Evolutionary conservation across 2,113 vertebrate species (phyloP).

Genomic region (Phylloscopus trochilus): DNA sequence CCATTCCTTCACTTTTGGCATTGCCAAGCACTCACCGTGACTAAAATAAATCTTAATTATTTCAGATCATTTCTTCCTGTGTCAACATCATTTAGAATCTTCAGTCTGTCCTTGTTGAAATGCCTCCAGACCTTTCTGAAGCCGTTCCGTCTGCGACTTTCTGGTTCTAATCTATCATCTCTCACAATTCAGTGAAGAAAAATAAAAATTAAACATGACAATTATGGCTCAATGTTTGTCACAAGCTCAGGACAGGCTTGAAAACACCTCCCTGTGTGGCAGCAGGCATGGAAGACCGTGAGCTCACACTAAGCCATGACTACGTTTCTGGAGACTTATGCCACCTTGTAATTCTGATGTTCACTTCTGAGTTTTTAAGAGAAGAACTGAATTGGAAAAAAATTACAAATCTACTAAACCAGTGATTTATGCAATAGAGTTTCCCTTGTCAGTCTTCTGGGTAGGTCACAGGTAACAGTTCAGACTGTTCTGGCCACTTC

Average conservation of each 20-base stretch:
- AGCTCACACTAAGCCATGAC: too few relatives aligned
- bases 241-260: not conserved
- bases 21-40: not conserved
- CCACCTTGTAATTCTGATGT: not conserved
- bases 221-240: not conserved
- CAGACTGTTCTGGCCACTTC: not conserved
- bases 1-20: not conserved
- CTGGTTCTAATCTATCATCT: too few relatives aligned
- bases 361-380: not conserved
- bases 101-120: not conserved
- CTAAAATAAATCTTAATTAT: not conserved
- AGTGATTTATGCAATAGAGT: not conserved
- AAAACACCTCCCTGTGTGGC: not conserved
- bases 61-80: not conserved
- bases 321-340: rapidly evolving
- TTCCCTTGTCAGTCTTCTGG: not conserved
- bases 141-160: rapidly evolving
- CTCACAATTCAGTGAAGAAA: not conserved
- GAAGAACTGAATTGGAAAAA: not conserved
- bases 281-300: rapidly evolving
- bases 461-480: not conserved
- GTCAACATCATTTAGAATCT: not conserved
- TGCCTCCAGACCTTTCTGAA: not conserved
- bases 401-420: not conserved
- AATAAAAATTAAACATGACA: not conserved